phyloP scores from a whole-genome alignment of 2,113 vertebrate genomes.

The Mesitornis unicolor region DNA sequence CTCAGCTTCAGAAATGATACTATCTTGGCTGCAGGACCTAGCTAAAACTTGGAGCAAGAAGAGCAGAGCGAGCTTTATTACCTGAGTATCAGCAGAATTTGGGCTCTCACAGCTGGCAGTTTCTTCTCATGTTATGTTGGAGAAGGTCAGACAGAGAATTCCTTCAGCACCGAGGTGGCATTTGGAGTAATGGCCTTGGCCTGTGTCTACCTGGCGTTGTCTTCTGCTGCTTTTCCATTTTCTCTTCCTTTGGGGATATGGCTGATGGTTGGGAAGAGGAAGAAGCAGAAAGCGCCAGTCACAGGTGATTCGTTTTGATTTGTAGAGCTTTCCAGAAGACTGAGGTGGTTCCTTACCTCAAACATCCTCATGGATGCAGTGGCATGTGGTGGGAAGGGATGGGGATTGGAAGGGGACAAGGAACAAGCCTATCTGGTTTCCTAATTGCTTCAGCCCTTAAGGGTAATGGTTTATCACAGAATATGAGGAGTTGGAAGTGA shows the following conservation, averaged over 20 bases:
- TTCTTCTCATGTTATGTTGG: neutral
- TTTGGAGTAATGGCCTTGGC: fast-evolving
- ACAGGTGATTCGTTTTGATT: neutral
- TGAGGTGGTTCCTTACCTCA: neutral
- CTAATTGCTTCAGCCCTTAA: neutral
- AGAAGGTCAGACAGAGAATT: neutral
- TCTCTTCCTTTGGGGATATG: neutral
- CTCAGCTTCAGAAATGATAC: neutral
- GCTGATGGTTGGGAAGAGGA: neutral
- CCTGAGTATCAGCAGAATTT: neutral
- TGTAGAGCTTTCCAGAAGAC: neutral
- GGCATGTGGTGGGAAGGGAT: neutral
- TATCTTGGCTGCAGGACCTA: neutral
- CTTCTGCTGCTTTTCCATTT: neutral
- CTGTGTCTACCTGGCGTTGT: neutral
- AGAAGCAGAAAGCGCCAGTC: neutral
- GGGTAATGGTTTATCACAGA: no score
- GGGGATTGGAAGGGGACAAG: neutral
- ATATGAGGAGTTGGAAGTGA: no score
- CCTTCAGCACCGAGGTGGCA: neutral
- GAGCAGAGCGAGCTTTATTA: neutral
- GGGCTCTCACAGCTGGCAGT: neutral
- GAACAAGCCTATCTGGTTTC: neutral
- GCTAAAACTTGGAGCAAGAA: neutral
- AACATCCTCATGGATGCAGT: fast-evolving